These are phyloP conservation scores for Panagrolaimus sp. DNA, from an alignment of 1,140 invertebrate species.

Conservation along the genomic window DNA sequence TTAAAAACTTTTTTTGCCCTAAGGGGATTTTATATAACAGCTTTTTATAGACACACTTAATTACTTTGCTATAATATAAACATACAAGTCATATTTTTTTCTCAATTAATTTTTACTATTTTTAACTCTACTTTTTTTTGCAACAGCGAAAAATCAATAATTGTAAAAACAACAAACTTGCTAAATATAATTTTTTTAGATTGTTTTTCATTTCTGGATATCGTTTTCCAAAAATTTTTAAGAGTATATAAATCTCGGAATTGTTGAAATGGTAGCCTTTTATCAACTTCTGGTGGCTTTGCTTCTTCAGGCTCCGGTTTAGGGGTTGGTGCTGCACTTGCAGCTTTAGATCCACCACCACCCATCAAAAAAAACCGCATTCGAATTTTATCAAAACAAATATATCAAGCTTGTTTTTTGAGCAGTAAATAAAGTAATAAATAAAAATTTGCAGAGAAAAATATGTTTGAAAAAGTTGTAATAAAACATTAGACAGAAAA, in stretches of 20 bases:
- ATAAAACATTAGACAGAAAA: no score
- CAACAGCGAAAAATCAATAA: neutral
- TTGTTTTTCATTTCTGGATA: conserved; percentile 18
- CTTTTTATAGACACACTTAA: neutral
- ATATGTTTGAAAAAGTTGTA: no score
- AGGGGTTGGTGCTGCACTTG: neutral
- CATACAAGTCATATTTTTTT: no score
- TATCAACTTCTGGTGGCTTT: conserved; percentile 15
- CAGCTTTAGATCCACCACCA: conserved; percentile 5
- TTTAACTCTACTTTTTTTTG: no score
- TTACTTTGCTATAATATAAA: no score
- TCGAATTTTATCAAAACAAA: neutral
- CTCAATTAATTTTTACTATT: conserved; percentile 6
- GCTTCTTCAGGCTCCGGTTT: neutral
- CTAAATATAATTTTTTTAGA: conserved; percentile 20
- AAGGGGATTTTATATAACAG: no score
- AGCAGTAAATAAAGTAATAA: neutral
- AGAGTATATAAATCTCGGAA: conserved; percentile 24
- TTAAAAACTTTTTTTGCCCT: no score
- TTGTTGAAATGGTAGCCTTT: neutral
- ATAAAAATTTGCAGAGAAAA: neutral
- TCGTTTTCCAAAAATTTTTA: conserved; percentile 26
- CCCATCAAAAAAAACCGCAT: neutral
- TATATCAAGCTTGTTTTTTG: neutral
- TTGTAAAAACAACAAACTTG: conserved; percentile 8